A percentile compares a stretch with the other conserved stretches of the same genome.
Conservation (phyloP, 2,113 vertebrate species). For the Pantherophis guttatus region DNA sequence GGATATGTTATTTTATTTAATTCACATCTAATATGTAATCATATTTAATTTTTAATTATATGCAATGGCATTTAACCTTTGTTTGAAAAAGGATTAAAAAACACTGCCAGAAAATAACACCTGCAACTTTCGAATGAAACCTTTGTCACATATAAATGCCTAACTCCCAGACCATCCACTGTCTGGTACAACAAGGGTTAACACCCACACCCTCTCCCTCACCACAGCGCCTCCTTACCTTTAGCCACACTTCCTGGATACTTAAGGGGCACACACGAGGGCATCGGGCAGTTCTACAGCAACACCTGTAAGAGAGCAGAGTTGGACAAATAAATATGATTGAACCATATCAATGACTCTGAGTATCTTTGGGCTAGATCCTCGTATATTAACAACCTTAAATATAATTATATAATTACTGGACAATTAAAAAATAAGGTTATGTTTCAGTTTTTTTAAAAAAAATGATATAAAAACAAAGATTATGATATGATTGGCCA, state of each 20-base stretch:
- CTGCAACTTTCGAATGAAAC: conserved; percentile 48
- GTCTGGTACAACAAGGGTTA: too few species aligned
- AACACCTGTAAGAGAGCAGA: too few species aligned
- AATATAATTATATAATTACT: background rate
- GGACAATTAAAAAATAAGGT: conserved; percentile 21
- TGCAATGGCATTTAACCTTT: background rate
- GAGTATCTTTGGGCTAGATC: too few species aligned
- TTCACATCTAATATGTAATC: background rate
- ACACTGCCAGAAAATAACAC: background rate
- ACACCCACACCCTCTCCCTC: too few species aligned
- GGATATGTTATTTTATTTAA: background rate
- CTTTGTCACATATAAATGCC: too few species aligned
- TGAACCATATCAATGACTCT: too few species aligned
- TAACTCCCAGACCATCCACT: too few species aligned
- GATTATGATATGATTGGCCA: conserved; percentile 35
- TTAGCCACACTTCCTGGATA: too few species aligned
- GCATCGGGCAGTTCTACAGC: too few species aligned
- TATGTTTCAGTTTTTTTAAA: conserved; percentile 67
- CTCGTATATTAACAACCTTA: background rate
- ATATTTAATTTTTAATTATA: background rate
- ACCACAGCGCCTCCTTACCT: too few species aligned
- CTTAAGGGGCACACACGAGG: too few species aligned
- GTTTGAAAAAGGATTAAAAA: background rate
- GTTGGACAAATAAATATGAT: too few species aligned
- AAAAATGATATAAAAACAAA: conserved; percentile 5